A percentile compares a stretch with the other conserved stretches of the same genome.
Evolutionary conservation across 2,113 vertebrate genomes (phyloP).

Genomic region (Leptodactylus fuscus): DNA sequence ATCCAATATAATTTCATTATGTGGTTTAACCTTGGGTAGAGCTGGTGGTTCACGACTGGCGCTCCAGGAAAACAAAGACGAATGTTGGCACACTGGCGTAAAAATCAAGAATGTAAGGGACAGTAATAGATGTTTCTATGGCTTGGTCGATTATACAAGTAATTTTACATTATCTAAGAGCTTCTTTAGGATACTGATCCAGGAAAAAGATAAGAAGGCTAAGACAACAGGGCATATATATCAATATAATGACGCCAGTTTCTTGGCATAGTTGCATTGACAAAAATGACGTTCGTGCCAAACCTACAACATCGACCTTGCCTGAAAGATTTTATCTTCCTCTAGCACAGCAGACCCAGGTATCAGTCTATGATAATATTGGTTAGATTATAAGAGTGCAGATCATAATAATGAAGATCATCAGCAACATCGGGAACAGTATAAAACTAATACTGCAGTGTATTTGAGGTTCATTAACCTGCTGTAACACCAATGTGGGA

Average conservation of each 20-base stretch:
- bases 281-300: not conserved
- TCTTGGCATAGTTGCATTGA: not conserved
- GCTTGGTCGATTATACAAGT: not conserved
- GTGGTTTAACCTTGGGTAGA: slow-evolving; percentile 9
- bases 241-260: not conserved
- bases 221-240: not conserved
- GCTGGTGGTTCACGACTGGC: not conserved
- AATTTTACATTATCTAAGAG: not conserved
- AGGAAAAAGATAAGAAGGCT: not conserved
- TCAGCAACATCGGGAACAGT: no score
- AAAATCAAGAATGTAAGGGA: not conserved
- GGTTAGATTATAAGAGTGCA: no score
- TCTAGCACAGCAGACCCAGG: no score
- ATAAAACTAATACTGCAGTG: no score
- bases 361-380: no score
- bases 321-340: no score
- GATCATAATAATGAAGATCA: no score
- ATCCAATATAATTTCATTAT: not conserved
- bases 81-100: not conserved
- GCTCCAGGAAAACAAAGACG: not conserved
- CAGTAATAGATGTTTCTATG: not conserved
- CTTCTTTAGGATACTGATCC: not conserved
- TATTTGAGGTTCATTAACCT: no score
- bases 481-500: no score
- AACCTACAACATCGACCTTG: no score